Evolutionary conservation across 1,140 invertebrate genomes (phyloP).

Genomic region (Lasioglossum baleicum): DNA sequence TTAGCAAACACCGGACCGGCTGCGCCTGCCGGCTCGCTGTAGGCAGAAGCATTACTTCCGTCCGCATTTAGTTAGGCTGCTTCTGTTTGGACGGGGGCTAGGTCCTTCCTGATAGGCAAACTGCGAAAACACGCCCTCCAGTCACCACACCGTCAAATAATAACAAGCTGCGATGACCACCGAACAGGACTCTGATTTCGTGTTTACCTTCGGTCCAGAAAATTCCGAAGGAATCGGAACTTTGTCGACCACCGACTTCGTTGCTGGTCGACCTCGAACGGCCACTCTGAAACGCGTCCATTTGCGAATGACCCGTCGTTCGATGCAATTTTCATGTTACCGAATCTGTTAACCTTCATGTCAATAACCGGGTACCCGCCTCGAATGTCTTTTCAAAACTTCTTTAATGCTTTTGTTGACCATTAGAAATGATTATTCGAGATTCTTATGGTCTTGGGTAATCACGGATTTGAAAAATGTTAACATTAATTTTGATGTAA

Average conservation of each 20-base stretch:
- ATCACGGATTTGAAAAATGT: too few relatives aligned
- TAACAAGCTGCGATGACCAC: background rate
- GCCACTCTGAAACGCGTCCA: too few relatives aligned
- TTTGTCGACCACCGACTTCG: background rate
- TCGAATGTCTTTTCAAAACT: too few relatives aligned
- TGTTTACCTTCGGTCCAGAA: background rate
- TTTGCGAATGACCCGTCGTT: too few relatives aligned
- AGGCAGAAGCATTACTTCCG: constrained; percentile 25
- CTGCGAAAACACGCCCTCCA: background rate
- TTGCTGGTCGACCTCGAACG: too few relatives aligned
- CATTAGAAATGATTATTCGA: too few relatives aligned
- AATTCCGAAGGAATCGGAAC: background rate
- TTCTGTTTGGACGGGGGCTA: background rate
- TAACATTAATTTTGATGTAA: too few relatives aligned
- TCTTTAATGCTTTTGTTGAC: too few relatives aligned
- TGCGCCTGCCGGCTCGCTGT: background rate
- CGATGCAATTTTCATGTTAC: too few relatives aligned
- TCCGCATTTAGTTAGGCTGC: constrained; percentile 6
- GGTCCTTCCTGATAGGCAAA: constrained; percentile 7
- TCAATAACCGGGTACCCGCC: too few relatives aligned
- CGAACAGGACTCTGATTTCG: background rate
- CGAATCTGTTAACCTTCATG: too few relatives aligned
- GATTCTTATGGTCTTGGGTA: too few relatives aligned
- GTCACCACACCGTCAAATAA: background rate
- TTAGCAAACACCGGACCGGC: constrained; percentile 45